phyloP scores from a whole-genome alignment of 2,888 invertebrate genomes.

The Caenorhabditis wallacei region DNA sequence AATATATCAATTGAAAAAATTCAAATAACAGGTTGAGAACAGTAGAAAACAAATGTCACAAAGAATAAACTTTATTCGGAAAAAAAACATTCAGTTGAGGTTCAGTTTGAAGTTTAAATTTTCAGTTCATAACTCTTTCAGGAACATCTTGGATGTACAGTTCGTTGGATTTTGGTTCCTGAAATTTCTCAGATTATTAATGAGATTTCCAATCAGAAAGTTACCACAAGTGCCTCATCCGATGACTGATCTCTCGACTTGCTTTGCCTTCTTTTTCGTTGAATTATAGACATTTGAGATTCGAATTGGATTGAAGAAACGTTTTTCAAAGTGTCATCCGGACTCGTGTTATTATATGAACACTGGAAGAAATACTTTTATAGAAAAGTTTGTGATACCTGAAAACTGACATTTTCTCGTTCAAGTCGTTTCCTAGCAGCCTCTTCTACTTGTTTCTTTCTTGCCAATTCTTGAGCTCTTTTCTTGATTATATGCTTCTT shows the following conservation, averaged over 20 bases:
- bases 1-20: no score
- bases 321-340: conserved; percentile 52
- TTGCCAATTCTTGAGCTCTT: conserved; percentile 35
- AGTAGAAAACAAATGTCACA: neutral
- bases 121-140: conserved; percentile 10
- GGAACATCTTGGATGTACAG: conserved; percentile 29
- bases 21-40: no score
- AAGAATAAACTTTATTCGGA: neutral
- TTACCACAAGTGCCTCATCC: conserved; percentile 15
- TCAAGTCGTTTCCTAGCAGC: conserved; percentile 5
- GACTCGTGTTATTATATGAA: conserved; percentile 14
- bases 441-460: conserved; percentile 31
- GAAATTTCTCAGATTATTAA: neutral
- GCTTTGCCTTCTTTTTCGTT: conserved; percentile 12
- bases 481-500: conserved; percentile 31
- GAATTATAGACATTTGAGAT: conserved; percentile 42
- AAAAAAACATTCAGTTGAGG: neutral
- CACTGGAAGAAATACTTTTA: no score
- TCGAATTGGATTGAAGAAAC: conserved; percentile 51
- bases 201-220: neutral
- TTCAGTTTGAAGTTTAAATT: neutral
- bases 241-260: neutral
- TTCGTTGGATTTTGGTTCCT: conserved; percentile 38
- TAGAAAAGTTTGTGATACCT: no score
- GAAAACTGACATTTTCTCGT: conserved; percentile 17